Base-by-base conservation (phyloP, 35 echinoderm and acorn worm genomes). In the Ophiothrix spiculata region DNA sequence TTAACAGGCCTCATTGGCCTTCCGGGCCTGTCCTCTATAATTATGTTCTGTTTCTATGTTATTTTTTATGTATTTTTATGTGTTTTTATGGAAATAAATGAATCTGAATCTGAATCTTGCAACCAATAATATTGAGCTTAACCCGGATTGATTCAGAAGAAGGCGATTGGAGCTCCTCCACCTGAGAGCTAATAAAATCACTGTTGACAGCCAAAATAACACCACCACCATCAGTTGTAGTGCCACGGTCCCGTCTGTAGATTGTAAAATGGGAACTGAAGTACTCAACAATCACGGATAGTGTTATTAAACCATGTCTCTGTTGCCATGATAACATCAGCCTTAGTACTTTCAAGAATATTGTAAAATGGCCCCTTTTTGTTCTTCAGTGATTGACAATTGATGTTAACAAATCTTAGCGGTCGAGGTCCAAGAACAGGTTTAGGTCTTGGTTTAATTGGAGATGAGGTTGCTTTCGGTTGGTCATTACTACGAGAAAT, bases 261-360 rank as follows among this genome's bases (percentile, higher is more conserved):
- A 92, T 37, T 80, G 31, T 87, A 64, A 69, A 87, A 23, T 87
- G 46, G 54, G 77, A 34, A 37, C 90, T 87, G 75, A 91, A 91
- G 41, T 86, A 85, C 74, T 91, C 89, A 38, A 77, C 64, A n/a
- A 81, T 87, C 36, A 56, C 35, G 8, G 38, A 92, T 37, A 87
- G 40, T 81, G 36, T 33, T 87, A 35, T 81, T 87, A 33, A 86
- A 76, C 85, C 78, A 92, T 12, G 90, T 92, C 77, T 92, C 84
- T 19, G 90, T 87, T 25, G 84, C 90, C 21, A 92, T 87, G 25
- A 92, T 81, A 25, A 92, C 77, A 76, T 92, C 90, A 38, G 90
- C 77, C 69, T 87, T 92, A 17, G 85, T 92, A 80, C 90, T 88
- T 46, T 86, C 90, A 56, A 87, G 31, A 38, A 92, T 35, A 49